Evolutionary conservation across 1,140 invertebrate species (phyloP).

Genomic region (Drosophila kohkoa): DNA sequence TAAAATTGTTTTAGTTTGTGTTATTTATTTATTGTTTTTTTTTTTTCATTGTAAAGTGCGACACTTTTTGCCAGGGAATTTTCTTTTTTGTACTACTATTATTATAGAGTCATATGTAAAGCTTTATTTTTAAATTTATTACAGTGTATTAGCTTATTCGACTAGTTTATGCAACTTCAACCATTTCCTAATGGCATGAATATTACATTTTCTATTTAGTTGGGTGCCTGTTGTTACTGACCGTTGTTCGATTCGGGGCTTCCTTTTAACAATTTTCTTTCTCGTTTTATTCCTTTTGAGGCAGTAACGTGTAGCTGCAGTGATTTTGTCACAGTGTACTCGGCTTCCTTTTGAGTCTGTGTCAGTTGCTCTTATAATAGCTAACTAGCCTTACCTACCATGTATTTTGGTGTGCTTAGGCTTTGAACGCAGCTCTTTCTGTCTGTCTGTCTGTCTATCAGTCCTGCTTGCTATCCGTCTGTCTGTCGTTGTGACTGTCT

Average conservation of each 20-base stretch:
- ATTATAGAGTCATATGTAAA: too few relatives aligned
- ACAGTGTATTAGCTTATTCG: constrained; percentile 7
- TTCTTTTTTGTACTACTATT: too few relatives aligned
- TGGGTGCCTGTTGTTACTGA: constrained; percentile 15
- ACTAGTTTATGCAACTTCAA: background rate
- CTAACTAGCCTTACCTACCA: constrained; percentile 47
- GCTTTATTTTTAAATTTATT: too few relatives aligned
- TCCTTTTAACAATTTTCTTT: constrained; percentile 4
- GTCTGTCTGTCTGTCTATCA: constrained; percentile 13
- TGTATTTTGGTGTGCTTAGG: constrained; percentile 55
- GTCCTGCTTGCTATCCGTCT: constrained; percentile 30
- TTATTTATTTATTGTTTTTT: too few relatives aligned
- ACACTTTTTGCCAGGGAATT: too few relatives aligned
- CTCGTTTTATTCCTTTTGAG: constrained; percentile 2
- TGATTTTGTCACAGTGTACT: constrained; percentile 44
- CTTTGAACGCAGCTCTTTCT: constrained; percentile 46
- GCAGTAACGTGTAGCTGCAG: constrained; percentile 12
- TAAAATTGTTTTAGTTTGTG: too few relatives aligned
- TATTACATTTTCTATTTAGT: constrained; percentile 42
- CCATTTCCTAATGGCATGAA: constrained; percentile 32
- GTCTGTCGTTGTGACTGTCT: background rate
- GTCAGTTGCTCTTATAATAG: constrained; percentile 39
- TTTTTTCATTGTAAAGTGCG: too few relatives aligned
- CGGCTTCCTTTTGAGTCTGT: constrained; percentile 15
- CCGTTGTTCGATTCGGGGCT: constrained; percentile 26